Base-by-base conservation (phyloP, 2,888 invertebrate species). In the Lycia hirtaria region DNA sequence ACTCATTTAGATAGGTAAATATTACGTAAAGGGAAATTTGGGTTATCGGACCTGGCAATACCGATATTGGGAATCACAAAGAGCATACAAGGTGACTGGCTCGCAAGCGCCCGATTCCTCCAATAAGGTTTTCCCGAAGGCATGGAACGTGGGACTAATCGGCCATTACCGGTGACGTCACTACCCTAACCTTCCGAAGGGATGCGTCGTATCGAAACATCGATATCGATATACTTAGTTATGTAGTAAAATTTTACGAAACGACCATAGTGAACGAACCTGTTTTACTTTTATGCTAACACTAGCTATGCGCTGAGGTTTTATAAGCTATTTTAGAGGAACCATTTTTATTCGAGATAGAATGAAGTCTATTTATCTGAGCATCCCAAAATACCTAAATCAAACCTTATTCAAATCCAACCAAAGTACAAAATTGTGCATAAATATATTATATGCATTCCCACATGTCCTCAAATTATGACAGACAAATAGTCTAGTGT, bases 81-180 rank as follows among this genome's bases (percentile, higher is more conserved):
- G 35, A 56, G 12, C 43, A 30, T 35, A 47, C 45, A 51, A 47
- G 47, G 57, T 44, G 52, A 54, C 51, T 14, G 49, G 54, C 57
- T 48, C 37, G 55, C 61, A 33, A 52, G 37, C 41, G 22, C 47
- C 55, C 59, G 59, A 67, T 59, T 48, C 41, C 40, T 59, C 52
- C 54, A 62, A 64, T 60, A 57, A 56, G 60, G 60, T 60, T 62
- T 62, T 51, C 62, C 48, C 52, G 37, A 52, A 58, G 62, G 41
- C 45, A 37, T 30, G 38, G 40, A 50, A 49, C 47, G 41, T 37
- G 60, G 60, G 55, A 58, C 62, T 65, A 68, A 68, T 65, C 65
- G 65, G 43, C 64, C 61, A 65, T 68, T 68, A 65, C 64, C 56
- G 56, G 56, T 60, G 67, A 67, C 65, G 67, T 65, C 65, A 64